Evolutionary conservation across 2,113 vertebrate genomes (phyloP).

Genomic region (Rafetus swinhoei): DNA sequence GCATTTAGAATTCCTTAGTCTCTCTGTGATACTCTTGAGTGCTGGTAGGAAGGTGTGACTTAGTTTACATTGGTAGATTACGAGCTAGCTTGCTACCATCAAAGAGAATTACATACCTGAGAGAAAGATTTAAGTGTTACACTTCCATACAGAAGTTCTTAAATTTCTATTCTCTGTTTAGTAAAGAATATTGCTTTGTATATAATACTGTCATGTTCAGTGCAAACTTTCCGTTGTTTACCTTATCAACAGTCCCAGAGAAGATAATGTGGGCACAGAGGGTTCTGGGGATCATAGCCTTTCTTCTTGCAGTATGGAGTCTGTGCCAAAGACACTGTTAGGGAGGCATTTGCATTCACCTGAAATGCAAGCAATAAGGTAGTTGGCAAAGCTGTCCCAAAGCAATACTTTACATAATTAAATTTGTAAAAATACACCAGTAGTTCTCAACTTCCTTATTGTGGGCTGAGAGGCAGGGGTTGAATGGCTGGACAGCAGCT

Average conservation of each 20-base stretch:
- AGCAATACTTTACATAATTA: not conserved
- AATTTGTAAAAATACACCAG: not conserved
- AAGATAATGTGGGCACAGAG: slow-evolving; percentile 92
- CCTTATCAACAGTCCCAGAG: slow-evolving; percentile 86
- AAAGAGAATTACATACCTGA: not conserved
- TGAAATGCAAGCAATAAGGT: slow-evolving; percentile 70
- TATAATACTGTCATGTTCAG: not conserved
- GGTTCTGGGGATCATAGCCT: slow-evolving; percentile 92
- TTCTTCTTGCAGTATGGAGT: slow-evolving; percentile 88
- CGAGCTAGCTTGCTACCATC: not conserved
- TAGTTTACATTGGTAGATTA: not conserved
- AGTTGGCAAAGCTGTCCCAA: not conserved
- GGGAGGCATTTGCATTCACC: slow-evolving; percentile 86
- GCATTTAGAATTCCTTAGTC: not conserved
- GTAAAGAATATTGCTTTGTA: not conserved
- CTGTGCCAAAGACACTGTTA: slow-evolving; percentile 94
- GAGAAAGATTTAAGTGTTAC: not conserved
- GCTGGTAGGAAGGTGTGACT: not conserved
- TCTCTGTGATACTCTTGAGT: not conserved
- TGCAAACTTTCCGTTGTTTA: slow-evolving; percentile 48
- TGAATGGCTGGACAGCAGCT: too few relatives aligned
- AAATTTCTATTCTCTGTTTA: not conserved
- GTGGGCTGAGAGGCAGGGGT: too few relatives aligned
- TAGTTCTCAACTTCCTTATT: too few relatives aligned
- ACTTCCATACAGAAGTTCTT: not conserved